Conservation (phyloP, 2,888 invertebrate genomes). For the Pasiphila rectangulata region DNA sequence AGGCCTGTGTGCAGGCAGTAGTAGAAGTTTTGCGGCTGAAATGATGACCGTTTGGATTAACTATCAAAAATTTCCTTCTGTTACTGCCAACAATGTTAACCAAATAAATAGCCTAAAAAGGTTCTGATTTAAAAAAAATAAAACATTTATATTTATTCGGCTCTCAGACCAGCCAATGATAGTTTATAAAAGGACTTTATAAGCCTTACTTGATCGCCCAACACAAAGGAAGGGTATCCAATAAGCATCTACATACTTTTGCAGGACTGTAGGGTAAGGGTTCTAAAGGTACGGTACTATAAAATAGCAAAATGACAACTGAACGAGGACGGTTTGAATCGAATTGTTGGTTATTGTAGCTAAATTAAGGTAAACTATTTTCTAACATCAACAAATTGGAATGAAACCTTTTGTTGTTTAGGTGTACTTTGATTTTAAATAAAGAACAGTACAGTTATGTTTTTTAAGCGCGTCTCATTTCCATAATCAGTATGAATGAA, state of each 20-base stretch:
- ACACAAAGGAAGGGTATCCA: constrained; percentile 56
- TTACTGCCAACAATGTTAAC: too few species aligned
- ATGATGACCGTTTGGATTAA: too few species aligned
- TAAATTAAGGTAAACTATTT: constrained; percentile 64
- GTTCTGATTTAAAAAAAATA: too few species aligned
- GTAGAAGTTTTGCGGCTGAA: too few species aligned
- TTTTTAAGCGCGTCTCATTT: too few species aligned
- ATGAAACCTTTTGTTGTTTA: constrained; percentile 44
- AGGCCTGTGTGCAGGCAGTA: too few species aligned
- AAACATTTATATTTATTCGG: too few species aligned
- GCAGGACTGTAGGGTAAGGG: constrained; percentile 13
- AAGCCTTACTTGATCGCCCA: constrained; percentile 55
- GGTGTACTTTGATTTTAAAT: too few species aligned
- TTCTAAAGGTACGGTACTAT: constrained; percentile 56
- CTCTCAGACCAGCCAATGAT: constrained; percentile 54
- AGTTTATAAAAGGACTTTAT: constrained; percentile 50
- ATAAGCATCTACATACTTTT: constrained; percentile 57
- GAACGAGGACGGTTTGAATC: constrained; percentile 55
- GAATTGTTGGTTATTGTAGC: constrained; percentile 49
- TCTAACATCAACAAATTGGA: constrained; percentile 63
- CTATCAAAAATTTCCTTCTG: too few species aligned
- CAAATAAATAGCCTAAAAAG: too few species aligned
- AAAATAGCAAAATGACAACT: constrained; percentile 57
- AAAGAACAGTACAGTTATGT: too few species aligned
- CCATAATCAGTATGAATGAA: too few species aligned